A percentile compares a stretch with the other conserved stretches of the same genome.
phyloP scores from a whole-genome alignment of 2,797 vertebrate genomes.

The Aeoliscus strigatus region DNA sequence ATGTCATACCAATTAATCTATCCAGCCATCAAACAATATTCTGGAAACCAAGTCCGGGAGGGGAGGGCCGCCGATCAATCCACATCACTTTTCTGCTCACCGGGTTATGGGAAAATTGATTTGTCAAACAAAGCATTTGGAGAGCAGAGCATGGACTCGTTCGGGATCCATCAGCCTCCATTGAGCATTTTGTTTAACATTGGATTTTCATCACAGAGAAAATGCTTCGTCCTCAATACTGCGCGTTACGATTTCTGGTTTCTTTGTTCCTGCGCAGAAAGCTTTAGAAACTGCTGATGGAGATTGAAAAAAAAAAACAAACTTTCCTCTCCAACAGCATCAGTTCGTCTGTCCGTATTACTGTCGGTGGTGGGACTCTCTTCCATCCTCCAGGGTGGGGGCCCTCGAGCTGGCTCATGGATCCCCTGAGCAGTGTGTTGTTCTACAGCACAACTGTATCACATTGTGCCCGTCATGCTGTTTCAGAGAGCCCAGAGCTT shows the following conservation, averaged over 20 bases:
- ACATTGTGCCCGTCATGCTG: conserved; percentile 76
- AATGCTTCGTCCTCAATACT: conserved; percentile 75
- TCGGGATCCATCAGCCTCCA: conserved; percentile 74
- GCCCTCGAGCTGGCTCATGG: conserved; percentile 59
- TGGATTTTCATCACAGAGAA: conserved; percentile 76
- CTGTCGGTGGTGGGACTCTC: conserved; percentile 41
- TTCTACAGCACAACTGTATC: conserved; percentile 71
- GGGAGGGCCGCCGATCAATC: conserved; percentile 63
- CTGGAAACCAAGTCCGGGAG: conserved; percentile 74
- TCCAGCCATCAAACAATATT: conserved; percentile 78
- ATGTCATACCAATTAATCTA: conserved; percentile 79
- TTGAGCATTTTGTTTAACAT: conserved; percentile 78
- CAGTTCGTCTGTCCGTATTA: conserved; percentile 36
- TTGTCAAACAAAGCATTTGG: conserved; percentile 79
- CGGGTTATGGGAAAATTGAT: conserved; percentile 80
- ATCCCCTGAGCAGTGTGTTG: conserved; percentile 66
- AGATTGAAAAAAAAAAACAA: conserved; percentile 26
- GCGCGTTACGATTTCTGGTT: conserved; percentile 69
- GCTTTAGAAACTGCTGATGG: conserved; percentile 64
- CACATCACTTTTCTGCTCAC: conserved; percentile 76
- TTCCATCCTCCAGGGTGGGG: conserved; percentile 48
- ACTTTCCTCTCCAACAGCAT: conserved; percentile 32
- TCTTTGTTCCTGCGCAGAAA: conserved; percentile 64
- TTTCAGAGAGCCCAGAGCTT: conserved; percentile 70
- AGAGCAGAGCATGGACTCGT: conserved; percentile 72